Evolutionary conservation across 2,113 vertebrate species (phyloP).

Genomic region (Athene noctua): DNA sequence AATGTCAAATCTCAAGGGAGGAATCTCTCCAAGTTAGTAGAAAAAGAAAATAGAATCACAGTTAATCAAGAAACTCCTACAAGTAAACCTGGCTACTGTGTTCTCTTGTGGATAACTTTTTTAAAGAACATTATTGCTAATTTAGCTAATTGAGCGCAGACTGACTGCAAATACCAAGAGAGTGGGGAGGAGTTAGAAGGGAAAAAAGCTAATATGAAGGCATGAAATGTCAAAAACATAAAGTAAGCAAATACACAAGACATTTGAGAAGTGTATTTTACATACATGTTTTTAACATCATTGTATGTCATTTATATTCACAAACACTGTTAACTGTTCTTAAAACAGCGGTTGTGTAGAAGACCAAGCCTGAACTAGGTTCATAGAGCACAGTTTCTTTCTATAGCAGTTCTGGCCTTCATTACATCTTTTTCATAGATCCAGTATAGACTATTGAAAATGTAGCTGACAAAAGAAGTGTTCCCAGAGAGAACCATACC

Average conservation of each 20-base stretch:
- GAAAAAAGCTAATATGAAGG: background rate
- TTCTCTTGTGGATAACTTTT: background rate
- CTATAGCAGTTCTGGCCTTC: background rate
- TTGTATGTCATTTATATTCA: background rate
- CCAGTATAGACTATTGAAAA: background rate
- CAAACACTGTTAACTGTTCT: background rate
- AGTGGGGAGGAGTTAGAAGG: background rate
- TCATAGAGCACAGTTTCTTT: background rate
- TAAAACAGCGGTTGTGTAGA: background rate
- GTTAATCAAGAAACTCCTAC: background rate
- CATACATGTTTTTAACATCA: background rate
- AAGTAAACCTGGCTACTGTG: background rate
- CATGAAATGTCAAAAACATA: background rate
- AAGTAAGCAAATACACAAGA: background rate
- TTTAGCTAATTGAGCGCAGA: background rate
- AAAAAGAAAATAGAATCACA: background rate
- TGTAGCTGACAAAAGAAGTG: background rate
- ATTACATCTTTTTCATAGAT: background rate
- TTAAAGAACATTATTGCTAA: background rate
- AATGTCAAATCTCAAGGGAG: background rate
- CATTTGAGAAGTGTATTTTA: background rate
- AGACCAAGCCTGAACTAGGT: background rate
- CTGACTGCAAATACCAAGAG: background rate
- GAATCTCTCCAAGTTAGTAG: background rate
- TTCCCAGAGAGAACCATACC: background rate